A percentile compares a stretch with the other conserved stretches of the same genome.
Conservation (phyloP, 92 coral and sea anemone genomes). For the Actinostola sp. region DNA sequence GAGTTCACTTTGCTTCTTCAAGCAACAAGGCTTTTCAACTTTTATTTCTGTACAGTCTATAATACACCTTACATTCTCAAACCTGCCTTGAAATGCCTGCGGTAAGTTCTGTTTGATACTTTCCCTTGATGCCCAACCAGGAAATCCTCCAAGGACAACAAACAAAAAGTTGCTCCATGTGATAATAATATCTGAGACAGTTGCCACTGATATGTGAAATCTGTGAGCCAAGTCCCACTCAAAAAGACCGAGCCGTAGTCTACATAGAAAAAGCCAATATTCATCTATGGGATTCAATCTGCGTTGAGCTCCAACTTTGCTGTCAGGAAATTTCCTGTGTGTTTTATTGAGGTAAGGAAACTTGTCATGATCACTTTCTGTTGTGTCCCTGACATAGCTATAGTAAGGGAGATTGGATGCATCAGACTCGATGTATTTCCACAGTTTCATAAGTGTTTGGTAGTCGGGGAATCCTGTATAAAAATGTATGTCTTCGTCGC, state of each 20-base stretch:
- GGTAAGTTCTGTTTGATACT: constrained; percentile 17
- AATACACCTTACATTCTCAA: constrained; percentile 15
- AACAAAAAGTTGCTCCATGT: constrained; percentile 32
- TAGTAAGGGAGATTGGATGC: constrained; percentile 51
- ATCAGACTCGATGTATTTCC: constrained; percentile 54
- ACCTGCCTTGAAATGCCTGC: constrained; percentile 15
- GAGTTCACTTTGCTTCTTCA: constrained; percentile 55
- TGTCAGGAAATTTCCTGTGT: constrained; percentile 33
- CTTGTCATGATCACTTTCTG: constrained; percentile 20
- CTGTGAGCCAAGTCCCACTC: constrained; percentile 70
- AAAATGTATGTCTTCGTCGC: constrained; percentile 61
- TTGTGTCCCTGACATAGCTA: constrained; percentile 48
- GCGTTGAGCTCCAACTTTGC: constrained; percentile 55
- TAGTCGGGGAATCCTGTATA: constrained; percentile 75
- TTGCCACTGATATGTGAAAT: constrained; percentile 58
- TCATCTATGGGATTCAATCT: constrained; percentile 63
- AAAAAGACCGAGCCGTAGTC: constrained; percentile 66
- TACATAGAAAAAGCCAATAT: constrained; percentile 60
- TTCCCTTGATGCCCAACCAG: constrained; percentile 16
- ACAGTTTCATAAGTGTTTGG: constrained; percentile 45
- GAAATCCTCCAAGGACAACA: constrained; percentile 18
- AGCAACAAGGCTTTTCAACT: constrained; percentile 54
- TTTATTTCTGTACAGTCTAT: constrained; percentile 70
- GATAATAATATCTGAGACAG: constrained; percentile 59
- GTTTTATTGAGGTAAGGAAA: constrained; percentile 49